Conservation (phyloP, 2,113 vertebrate genomes). For the Benitochromis conjunctus region DNA sequence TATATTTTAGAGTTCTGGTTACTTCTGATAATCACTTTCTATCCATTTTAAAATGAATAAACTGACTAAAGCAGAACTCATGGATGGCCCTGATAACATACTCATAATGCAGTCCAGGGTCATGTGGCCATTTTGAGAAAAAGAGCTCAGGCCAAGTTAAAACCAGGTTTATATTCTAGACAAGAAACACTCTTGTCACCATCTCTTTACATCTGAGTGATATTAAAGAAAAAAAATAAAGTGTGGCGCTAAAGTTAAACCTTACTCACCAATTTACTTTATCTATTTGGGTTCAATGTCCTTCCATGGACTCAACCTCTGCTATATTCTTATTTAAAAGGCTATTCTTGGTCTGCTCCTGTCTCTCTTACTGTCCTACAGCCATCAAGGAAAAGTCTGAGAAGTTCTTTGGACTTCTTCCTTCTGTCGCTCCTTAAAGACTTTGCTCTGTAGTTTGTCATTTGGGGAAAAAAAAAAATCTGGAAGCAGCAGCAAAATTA, state of each 20-base stretch:
- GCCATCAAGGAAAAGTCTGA: not conserved
- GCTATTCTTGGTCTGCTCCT: not conserved
- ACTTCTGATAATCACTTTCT: not conserved
- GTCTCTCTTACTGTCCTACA: not conserved
- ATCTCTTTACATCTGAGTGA: not conserved
- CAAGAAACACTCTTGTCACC: not conserved
- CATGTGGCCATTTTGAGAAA: fast-evolving
- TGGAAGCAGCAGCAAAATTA: not conserved
- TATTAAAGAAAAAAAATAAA: fast-evolving
- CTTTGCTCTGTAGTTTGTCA: not conserved
- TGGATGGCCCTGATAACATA: not conserved
- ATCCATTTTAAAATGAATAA: fast-evolving
- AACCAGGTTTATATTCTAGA: not conserved
- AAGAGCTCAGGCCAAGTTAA: not conserved
- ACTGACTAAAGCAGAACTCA: not conserved
- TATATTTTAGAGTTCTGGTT: fast-evolving
- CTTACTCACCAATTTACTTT: not conserved
- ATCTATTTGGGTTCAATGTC: not conserved
- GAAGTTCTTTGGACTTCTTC: not conserved
- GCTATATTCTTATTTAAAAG: not conserved
- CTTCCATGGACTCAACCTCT: not conserved
- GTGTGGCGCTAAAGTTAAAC: not conserved
- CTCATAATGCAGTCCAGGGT: not conserved
- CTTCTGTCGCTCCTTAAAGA: not conserved
- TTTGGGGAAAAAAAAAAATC: not conserved